Percentiles rank a stretch among this genome's conserved stretches.
phyloP scores from a whole-genome alignment of 2,888 invertebrate genomes.

The Meteorus colon region DNA sequence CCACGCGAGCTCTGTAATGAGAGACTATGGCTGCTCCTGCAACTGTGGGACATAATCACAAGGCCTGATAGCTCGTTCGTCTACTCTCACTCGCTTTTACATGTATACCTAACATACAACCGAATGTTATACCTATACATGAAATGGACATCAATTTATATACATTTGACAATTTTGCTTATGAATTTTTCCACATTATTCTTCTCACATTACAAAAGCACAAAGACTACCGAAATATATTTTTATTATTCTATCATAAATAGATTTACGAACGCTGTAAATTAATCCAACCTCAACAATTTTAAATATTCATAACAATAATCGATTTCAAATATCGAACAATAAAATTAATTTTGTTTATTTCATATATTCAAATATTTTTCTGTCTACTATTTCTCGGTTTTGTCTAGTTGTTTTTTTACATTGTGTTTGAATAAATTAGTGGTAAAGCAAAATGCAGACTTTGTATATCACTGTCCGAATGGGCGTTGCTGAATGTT shows the following conservation, averaged over 20 bases:
- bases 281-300: too few relatives aligned
- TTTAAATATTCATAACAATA: too few relatives aligned
- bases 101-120: not conserved
- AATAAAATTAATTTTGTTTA: not conserved
- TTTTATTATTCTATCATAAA: too few relatives aligned
- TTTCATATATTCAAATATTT: not conserved
- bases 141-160: not conserved
- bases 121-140: not conserved
- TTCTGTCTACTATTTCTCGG: not conserved
- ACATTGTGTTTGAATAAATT: conserved; percentile 8
- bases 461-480: conserved; percentile 65
- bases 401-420: not conserved
- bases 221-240: too few relatives aligned
- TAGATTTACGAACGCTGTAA: too few relatives aligned
- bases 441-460: conserved; percentile 9
- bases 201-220: not conserved
- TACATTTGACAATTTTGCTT: not conserved
- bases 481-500: conserved; percentile 63
- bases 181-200: not conserved
- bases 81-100: conserved; percentile 10
- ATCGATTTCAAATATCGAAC: not conserved
- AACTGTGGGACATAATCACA: conserved; percentile 65
- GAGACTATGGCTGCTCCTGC: conserved; percentile 66
- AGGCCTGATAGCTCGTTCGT: conserved; percentile 59
- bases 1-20: conserved; percentile 67